Conservation (phyloP, 2,888 invertebrate species). For the Drosophila acutilabella region DNA sequence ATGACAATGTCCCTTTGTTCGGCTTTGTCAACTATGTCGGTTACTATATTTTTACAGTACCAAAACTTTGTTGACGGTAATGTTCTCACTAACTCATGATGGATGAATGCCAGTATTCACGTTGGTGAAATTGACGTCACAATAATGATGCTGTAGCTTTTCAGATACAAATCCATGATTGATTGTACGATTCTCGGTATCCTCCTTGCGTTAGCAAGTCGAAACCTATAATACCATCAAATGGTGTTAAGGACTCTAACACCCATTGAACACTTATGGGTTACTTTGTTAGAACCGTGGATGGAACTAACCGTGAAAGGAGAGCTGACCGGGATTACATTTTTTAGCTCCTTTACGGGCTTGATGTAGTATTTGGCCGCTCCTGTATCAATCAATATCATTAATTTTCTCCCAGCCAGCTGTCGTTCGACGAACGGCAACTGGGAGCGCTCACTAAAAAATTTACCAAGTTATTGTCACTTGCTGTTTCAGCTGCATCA, state of each 20-base stretch:
- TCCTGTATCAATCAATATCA: neutral
- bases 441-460: neutral
- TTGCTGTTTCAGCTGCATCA: too few species aligned
- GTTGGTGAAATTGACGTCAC: too few species aligned
- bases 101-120: neutral
- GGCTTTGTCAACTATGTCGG: neutral
- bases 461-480: neutral
- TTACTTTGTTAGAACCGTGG: slow-evolving; percentile 5
- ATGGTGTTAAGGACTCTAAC: neutral
- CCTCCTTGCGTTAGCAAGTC: too few species aligned
- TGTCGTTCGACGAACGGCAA: neutral
- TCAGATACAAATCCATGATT: neutral
- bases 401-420: neutral
- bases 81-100: neutral
- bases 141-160: too few species aligned
- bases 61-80: neutral
- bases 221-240: neutral
- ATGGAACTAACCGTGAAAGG: slow-evolving; percentile 16
- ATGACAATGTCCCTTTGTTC: neutral
- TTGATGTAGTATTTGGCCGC: neutral
- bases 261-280: slow-evolving; percentile 1
- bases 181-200: too few species aligned
- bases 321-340: neutral
- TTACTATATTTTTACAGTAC: neutral
- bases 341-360: neutral